Evolutionary conservation across 2,888 invertebrate species (phyloP).

Genomic region (Eristalis tenax): DNA sequence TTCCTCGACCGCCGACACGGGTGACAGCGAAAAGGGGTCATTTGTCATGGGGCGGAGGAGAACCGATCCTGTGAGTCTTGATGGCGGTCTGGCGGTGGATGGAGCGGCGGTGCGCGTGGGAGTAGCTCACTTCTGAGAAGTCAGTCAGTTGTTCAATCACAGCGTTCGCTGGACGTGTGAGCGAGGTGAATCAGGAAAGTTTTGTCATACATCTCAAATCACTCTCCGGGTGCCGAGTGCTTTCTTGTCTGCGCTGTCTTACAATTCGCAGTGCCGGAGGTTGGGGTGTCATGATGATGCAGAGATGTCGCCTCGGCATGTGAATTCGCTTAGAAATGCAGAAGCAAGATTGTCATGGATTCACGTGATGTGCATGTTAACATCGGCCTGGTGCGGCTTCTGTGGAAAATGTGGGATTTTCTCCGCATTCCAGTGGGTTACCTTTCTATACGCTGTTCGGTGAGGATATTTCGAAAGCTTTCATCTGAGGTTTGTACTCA

Average conservation of each 20-base stretch:
- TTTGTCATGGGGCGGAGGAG: background rate
- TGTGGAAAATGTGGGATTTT: no score
- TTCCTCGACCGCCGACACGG: constrained; percentile 24
- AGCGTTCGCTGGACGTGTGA: background rate
- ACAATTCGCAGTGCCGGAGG: background rate
- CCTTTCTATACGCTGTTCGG: no score
- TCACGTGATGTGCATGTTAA: background rate
- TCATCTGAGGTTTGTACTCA: no score
- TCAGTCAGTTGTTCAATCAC: background rate
- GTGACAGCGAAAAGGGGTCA: constrained; percentile 30
- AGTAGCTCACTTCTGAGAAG: background rate
- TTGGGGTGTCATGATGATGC: background rate
- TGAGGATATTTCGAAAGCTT: no score
- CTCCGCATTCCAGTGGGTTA: no score
- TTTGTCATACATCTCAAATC: background rate
- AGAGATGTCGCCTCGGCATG: background rate
- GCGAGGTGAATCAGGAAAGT: background rate
- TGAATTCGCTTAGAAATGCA: background rate
- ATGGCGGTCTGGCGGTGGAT: no score
- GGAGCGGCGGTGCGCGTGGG: background rate
- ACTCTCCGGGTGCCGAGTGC: background rate
- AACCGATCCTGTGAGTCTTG: background rate
- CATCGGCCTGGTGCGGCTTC: no score
- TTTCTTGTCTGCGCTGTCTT: background rate
- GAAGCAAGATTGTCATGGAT: background rate